Evolutionary conservation across 2,888 invertebrate species (phyloP).

Genomic region (Ennomos quercinarius): DNA sequence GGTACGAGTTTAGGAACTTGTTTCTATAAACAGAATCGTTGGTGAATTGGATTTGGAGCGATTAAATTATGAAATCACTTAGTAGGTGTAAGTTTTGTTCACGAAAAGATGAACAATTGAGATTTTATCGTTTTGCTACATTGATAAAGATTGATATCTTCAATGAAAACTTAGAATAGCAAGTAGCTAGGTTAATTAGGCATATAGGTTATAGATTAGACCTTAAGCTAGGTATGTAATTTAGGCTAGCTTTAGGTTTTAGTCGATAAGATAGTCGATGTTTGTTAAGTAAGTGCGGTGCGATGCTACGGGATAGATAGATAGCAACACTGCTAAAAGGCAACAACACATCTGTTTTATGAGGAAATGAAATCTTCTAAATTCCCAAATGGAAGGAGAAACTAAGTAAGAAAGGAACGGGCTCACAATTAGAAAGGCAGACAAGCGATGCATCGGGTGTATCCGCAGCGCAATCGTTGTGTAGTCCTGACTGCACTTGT

Average conservation of each 20-base stretch:
- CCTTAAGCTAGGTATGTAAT: too few species aligned
- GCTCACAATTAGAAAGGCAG: conserved; percentile 1
- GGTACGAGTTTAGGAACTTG: neutral
- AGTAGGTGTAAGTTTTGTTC: neutral
- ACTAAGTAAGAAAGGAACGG: conserved; percentile 1
- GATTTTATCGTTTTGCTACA: too few species aligned
- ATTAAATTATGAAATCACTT: neutral
- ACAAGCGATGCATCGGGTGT: neutral
- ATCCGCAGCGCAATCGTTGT: neutral
- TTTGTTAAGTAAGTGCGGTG: neutral
- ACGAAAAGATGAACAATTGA: neutral
- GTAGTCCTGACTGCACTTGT: neutral
- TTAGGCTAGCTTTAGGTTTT: too few species aligned
- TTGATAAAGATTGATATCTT: too few species aligned
- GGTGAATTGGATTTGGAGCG: neutral
- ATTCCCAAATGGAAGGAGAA: neutral
- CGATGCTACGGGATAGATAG: neutral
- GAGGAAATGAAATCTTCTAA: neutral
- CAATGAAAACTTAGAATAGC: too few species aligned
- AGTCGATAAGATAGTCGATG: neutral
- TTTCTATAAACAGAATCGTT: neutral
- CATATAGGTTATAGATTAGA: too few species aligned
- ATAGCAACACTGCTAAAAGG: neutral
- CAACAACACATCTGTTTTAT: neutral
- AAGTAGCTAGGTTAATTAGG: too few species aligned